phyloP scores from a whole-genome alignment of 23 tunicate species.

The Corella eumyota region DNA sequence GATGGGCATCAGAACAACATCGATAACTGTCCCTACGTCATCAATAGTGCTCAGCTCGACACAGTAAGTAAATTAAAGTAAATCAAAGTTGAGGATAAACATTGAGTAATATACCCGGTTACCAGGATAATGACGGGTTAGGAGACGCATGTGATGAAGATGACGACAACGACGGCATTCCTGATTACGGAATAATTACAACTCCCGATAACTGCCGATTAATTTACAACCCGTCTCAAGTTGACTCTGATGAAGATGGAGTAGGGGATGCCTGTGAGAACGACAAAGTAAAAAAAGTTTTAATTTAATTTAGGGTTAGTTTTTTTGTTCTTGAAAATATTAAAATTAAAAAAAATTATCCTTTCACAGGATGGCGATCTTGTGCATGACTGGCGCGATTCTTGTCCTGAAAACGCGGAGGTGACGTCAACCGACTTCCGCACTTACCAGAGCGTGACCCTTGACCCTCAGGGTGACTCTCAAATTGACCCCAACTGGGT shows the following conservation, averaged over 20 bases:
- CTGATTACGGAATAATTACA: constrained; percentile 40
- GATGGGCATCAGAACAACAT: constrained; percentile 74
- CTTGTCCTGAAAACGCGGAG: constrained; percentile 67
- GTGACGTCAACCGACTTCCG: constrained; percentile 70
- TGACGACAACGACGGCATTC: constrained; percentile 84
- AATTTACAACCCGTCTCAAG: constrained; percentile 54
- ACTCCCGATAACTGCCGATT: constrained; percentile 56
- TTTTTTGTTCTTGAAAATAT: background rate
- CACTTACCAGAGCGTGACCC: constrained; percentile 56
- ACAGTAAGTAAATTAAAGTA: constrained; percentile 36
- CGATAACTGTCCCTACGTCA: constrained; percentile 70
- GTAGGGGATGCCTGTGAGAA: constrained; percentile 80
- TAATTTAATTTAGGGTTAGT: background rate
- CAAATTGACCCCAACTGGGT: constrained; percentile 69
- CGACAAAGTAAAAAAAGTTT: constrained; percentile 68
- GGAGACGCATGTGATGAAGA: constrained; percentile 87
- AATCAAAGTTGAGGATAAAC: background rate
- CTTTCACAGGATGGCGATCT: constrained; percentile 60
- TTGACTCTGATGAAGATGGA: constrained; percentile 46
- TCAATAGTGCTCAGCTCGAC: constrained; percentile 70
- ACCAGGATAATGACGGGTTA: constrained; percentile 84
- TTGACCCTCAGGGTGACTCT: constrained; percentile 58
- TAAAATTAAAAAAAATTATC: no score
- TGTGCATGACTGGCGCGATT: constrained; percentile 66
- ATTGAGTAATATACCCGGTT: no score